Conservation (phyloP, 37 sponge, comb jelly and placozoan genomes). For the Cliona cf. orientalis region DNA sequence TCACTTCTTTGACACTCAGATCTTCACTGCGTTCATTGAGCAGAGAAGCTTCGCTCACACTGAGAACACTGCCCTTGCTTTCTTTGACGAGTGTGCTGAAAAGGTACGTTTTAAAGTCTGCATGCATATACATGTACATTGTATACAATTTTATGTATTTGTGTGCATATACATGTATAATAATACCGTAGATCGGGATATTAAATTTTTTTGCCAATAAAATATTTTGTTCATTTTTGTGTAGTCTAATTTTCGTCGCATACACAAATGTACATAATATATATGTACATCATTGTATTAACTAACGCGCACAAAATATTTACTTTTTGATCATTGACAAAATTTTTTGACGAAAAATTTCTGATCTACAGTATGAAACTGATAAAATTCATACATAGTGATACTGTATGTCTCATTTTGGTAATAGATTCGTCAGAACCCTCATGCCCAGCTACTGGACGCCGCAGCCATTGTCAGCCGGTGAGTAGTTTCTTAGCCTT, state of each 20-base stretch:
- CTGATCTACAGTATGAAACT: too few species aligned
- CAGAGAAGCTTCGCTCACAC: constrained; percentile 69
- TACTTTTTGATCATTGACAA: too few species aligned
- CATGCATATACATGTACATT: neutral
- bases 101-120: constrained; percentile 48
- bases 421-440: constrained; percentile 21
- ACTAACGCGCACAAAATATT: too few species aligned
- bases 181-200: too few species aligned
- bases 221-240: too few species aligned
- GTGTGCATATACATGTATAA: neutral
- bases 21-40: constrained; percentile 80
- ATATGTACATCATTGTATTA: too few species aligned
- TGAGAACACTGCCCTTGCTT: constrained; percentile 55
- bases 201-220: too few species aligned
- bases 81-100: constrained; percentile 88
- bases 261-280: too few species aligned
- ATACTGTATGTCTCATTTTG: neutral
- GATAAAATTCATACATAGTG: too few species aligned
- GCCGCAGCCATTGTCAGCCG: constrained; percentile 13
- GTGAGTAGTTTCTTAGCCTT: too few species aligned
- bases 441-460: constrained; percentile 17
- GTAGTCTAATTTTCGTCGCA: too few species aligned
- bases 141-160: neutral
- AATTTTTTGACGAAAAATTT: too few species aligned
- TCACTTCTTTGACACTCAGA: constrained; percentile 82